Percentiles rank a stretch among this genome's conserved stretches.
Conservation (phyloP, 1,140 invertebrate species). For the Drosophila bocki region DNA sequence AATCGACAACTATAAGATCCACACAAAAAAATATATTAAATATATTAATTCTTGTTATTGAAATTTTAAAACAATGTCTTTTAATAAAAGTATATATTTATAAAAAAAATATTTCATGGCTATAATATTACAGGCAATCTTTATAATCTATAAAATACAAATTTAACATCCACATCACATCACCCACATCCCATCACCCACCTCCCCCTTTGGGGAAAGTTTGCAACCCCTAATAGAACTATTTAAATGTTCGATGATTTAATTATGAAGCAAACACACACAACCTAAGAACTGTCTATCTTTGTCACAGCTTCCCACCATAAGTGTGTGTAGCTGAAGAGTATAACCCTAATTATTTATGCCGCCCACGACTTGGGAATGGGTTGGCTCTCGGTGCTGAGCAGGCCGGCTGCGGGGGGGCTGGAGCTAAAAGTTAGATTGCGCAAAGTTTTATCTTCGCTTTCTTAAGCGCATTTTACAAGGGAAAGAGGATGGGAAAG, state of each 20-base stretch:
- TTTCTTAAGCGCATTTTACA: slow-evolving; percentile 68
- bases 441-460: slow-evolving; percentile 64
- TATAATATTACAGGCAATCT: background rate
- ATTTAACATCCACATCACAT: background rate
- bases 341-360: slow-evolving; percentile 72
- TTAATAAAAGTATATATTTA: background rate
- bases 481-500: slow-evolving; percentile 27
- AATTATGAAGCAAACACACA: slow-evolving; percentile 40
- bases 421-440: slow-evolving; percentile 55
- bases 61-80: background rate
- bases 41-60: background rate
- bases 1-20: no score
- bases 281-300: slow-evolving; percentile 20
- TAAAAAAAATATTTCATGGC: background rate
- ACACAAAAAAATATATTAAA: no score
- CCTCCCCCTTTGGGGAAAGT: background rate
- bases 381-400: slow-evolving; percentile 5
- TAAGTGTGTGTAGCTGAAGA: slow-evolving; percentile 16
- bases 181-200: background rate
- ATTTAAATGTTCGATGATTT: slow-evolving; percentile 45
- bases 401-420: background rate
- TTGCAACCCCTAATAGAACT: slow-evolving; percentile 19
- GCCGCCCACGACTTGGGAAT: slow-evolving; percentile 50
- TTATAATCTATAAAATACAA: slow-evolving; percentile 5
- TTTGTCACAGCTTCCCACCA: slow-evolving; percentile 32